Base-by-base conservation (phyloP, 1,140 invertebrate genomes). In the Diabrotica undecimpunctata region DNA sequence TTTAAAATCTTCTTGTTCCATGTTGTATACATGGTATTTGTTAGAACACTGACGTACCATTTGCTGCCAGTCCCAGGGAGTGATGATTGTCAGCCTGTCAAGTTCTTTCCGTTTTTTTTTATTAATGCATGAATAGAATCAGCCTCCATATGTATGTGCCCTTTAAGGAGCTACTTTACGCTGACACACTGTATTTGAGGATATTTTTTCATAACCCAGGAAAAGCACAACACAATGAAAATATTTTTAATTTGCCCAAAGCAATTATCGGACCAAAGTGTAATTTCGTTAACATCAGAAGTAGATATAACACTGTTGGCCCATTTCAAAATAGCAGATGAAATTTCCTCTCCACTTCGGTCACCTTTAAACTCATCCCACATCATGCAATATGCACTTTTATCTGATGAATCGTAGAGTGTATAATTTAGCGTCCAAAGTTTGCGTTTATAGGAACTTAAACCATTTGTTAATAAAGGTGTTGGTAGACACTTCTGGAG, bases 211-310 rank as follows among this genome's bases (percentile, higher is more conserved):
- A 57, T 8, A 36, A 57, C 12, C 25, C 36, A 37, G 35, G 37
- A 57, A 36, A 39, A 57, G 36, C 55, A 57, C 55, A 57, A n/a
- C 6, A 57, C 8, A 57, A 57, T 25, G 6, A 11, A 36, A 57
- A 57, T 57, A 57, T 57, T 57, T 36, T 57, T 57, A 37, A 36
- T 57, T 12, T 57, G 55, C 14, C 55, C 55, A 36, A 36, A 57
- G 37, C 36, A 57, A 12, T 57, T 57, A 12, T 57, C 55, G 5
- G 55, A 57, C 55, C 36, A 57, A 7, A 57, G 55, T 10, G 35
- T 39, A 10, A 57, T 57, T 57, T 57, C 36, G 10, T 57, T 11
- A 36, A 57, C 36, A 5, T 57, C 36, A 36, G 14, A 36, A 36
- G 14, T 36, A 57, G 55, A 36, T 36, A 57, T 57, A n/a, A 37